Evolutionary conservation across 2,888 invertebrate genomes (phyloP).

Genomic region (Habroteleia sp.): DNA sequence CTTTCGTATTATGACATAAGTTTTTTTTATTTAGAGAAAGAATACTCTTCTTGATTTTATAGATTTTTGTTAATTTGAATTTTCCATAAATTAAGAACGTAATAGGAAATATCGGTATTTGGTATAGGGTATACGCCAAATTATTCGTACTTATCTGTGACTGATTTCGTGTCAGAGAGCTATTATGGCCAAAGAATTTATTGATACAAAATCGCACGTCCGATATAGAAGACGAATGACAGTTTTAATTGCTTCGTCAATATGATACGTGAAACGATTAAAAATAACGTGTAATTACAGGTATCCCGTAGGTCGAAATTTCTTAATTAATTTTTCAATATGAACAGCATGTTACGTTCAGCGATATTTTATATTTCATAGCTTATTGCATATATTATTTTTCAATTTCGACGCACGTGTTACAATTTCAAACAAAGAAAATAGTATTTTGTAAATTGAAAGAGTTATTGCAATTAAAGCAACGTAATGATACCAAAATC

Average conservation of each 20-base stretch:
- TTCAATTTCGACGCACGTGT: too few relatives aligned
- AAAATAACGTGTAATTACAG: slow-evolving; percentile 7
- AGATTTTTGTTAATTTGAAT: too few relatives aligned
- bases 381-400: too few relatives aligned
- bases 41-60: too few relatives aligned
- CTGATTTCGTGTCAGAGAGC: slow-evolving; percentile 27
- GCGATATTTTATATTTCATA: too few relatives aligned
- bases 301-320: not conserved
- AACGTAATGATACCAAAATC: slow-evolving; percentile 18
- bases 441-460: not conserved
- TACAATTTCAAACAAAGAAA: slow-evolving; percentile 9
- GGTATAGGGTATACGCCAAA: slow-evolving; percentile 9
- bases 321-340: slow-evolving; percentile 10
- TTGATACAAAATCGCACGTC: slow-evolving; percentile 20
- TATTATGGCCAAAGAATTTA: slow-evolving; percentile 27
- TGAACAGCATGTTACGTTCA: not conserved
- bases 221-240: slow-evolving; percentile 16
- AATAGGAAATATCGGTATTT: too few relatives aligned
- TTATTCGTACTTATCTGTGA: slow-evolving; percentile 30
- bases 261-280: slow-evolving; percentile 13
- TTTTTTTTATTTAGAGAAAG: too few relatives aligned
- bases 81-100: too few relatives aligned
- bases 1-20: too few relatives aligned
- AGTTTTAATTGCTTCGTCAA: slow-evolving; percentile 35
- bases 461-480: slow-evolving; percentile 15